These are phyloP conservation scores for Philopotamus ludificatus DNA, from an alignment of 1,140 invertebrate species.

Conservation along the genomic window DNA sequence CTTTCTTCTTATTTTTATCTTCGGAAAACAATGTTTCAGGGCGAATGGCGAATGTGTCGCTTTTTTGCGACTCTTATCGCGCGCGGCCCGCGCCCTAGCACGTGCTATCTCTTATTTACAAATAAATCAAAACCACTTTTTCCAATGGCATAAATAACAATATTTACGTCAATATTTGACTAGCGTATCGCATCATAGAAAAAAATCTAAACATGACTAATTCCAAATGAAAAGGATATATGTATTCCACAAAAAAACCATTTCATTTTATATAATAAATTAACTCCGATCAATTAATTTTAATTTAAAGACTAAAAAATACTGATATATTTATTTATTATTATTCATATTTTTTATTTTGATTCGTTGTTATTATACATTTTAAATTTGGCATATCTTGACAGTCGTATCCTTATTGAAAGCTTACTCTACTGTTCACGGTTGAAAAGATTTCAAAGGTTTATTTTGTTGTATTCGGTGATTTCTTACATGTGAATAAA, in stretches of 20 bases:
- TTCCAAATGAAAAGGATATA: not conserved
- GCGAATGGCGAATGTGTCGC: not conserved
- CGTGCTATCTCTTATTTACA: conserved; percentile 6
- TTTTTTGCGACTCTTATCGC: not conserved
- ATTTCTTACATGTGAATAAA: no score
- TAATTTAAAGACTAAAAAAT: no score
- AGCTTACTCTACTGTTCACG: no score
- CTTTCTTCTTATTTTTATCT: conserved; percentile 9
- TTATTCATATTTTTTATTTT: no score
- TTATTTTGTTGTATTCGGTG: no score
- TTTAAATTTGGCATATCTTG: no score
- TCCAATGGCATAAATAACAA: not conserved
- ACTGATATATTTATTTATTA: no score
- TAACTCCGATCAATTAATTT: no score
- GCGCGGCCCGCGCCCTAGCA: not conserved
- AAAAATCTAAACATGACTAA: not conserved
- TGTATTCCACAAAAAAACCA: not conserved
- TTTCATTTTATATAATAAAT: no score
- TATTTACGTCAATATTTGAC: not conserved
- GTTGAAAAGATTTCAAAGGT: no score
- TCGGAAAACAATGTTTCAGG: conserved; percentile 7
- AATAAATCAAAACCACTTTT: not conserved
- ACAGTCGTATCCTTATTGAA: no score
- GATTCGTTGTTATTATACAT: no score
- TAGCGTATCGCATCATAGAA: not conserved